These are phyloP conservation scores for Suricata suricatta DNA, from an alignment of 2,113 vertebrate species.

Conservation along the genomic window DNA sequence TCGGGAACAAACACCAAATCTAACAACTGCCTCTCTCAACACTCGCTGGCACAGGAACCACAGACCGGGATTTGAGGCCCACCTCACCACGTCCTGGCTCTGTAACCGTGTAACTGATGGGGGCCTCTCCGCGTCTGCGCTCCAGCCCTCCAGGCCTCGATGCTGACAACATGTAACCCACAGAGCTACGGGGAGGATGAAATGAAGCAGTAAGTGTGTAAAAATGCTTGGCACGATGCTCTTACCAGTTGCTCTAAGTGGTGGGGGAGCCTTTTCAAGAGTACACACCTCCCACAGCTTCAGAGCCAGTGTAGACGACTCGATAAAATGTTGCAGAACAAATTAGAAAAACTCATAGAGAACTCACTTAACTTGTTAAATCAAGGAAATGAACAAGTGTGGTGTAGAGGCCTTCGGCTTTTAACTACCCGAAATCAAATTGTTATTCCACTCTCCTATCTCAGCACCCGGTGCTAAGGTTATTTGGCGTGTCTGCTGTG, in stretches of 20 bases:
- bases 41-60: background rate
- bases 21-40: background rate
- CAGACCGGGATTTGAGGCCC: background rate
- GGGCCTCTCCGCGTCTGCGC: rapidly evolving
- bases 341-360: conserved; percentile 20
- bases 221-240: rapidly evolving
- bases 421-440: conserved; percentile 56
- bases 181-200: background rate
- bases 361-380: conserved; percentile 59
- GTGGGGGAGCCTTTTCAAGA: background rate
- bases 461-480: conserved; percentile 43
- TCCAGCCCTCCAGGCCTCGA: background rate
- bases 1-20: background rate
- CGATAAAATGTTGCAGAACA: background rate
- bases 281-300: background rate
- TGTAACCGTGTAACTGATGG: rapidly evolving
- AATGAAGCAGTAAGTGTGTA: background rate
- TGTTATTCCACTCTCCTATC: conserved; percentile 61
- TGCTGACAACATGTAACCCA: rapidly evolving
- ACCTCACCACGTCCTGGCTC: rapidly evolving
- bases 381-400: conserved; percentile 11
- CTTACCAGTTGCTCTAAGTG: background rate
- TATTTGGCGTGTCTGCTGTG: conserved; percentile 57
- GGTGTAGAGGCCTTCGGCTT: conserved; percentile 14
- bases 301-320: background rate